Conservation (phyloP, 2,113 vertebrate species). For the Semnornis frantzii region DNA sequence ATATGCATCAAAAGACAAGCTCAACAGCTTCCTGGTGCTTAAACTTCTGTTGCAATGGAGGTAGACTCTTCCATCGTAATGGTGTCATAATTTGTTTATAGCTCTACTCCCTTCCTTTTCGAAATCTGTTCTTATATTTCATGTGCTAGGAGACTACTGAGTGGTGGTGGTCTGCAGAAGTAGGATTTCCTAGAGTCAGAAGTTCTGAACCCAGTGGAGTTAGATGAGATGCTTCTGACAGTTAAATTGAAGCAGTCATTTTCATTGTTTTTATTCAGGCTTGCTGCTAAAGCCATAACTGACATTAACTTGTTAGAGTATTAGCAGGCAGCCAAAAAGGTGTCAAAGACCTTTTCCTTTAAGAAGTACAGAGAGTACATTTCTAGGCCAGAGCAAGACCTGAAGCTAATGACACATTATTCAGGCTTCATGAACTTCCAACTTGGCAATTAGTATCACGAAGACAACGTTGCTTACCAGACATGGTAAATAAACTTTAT, state of each 20-base stretch:
- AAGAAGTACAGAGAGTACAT: neutral
- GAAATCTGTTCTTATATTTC: neutral
- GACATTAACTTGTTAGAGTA: neutral
- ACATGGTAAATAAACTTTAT: neutral
- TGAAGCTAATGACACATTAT: neutral
- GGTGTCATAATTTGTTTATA: neutral
- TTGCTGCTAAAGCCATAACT: neutral
- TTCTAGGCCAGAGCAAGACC: neutral
- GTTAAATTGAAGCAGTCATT: neutral
- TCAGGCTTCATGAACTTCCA: neutral
- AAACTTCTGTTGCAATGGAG: neutral
- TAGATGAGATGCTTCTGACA: neutral
- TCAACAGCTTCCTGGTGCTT: neutral
- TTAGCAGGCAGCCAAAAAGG: neutral
- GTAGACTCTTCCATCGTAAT: neutral
- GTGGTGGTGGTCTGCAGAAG: neutral
- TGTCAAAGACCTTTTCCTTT: neutral
- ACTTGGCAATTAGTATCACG: neutral
- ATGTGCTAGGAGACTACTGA: neutral
- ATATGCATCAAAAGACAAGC: neutral
- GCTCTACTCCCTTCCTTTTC: neutral
- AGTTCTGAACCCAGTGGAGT: neutral
- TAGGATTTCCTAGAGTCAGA: neutral
- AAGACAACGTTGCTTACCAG: neutral
- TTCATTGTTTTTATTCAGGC: neutral